Evolutionary conservation across 2,113 vertebrate species (phyloP).

Genomic region (Marcusenius ussheri): DNA sequence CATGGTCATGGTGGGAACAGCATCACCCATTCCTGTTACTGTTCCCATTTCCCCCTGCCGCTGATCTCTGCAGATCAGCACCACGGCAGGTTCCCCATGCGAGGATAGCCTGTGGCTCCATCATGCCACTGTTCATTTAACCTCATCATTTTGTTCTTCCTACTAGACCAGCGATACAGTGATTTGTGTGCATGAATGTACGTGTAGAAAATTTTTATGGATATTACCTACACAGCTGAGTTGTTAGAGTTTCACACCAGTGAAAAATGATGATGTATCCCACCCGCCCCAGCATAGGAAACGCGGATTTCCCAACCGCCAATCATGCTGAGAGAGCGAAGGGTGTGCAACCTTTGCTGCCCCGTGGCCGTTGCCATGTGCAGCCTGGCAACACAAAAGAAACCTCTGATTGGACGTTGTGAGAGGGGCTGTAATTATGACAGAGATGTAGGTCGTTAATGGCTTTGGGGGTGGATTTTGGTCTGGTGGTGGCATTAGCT

Average conservation of each 20-base stretch:
- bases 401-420: not conserved
- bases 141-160: not conserved
- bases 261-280: not conserved
- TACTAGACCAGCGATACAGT: not conserved
- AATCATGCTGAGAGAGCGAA: not conserved
- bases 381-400: not conserved
- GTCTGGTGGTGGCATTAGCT: not conserved
- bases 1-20: not conserved
- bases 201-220: not conserved
- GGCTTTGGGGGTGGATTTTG: not conserved
- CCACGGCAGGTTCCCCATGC: not conserved
- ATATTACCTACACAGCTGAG: not conserved
- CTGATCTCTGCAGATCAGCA: not conserved
- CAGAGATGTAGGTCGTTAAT: not conserved
- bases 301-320: not conserved
- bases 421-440: not conserved
- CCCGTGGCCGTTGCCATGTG: not conserved
- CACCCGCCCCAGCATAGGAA: not conserved
- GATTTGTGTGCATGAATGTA: not conserved
- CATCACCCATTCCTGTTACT: not conserved
- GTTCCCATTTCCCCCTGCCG: not conserved
- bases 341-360: not conserved
- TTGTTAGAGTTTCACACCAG: not conserved
- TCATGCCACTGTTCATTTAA: not conserved
- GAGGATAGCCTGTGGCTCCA: not conserved